Percentiles rank a stretch among this genome's conserved stretches.
Conservation (phyloP, 2,888 invertebrate species). For the Amorpha juglandis region DNA sequence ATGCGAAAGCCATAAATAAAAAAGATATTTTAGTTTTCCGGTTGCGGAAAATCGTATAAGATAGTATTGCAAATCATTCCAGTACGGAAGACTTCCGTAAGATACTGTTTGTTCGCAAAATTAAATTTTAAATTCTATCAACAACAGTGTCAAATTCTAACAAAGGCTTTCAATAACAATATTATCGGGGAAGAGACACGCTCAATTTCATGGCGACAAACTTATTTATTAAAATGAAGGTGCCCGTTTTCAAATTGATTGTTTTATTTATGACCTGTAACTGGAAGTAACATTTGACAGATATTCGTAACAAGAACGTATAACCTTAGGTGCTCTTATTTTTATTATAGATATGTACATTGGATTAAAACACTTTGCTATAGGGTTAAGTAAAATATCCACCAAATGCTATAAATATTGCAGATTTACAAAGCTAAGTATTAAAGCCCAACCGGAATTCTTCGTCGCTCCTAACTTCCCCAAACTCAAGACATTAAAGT, state of each 20-base stretch:
- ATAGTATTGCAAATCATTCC: neutral
- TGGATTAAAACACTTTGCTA: neutral
- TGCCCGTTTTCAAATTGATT: neutral
- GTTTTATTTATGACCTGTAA: neutral
- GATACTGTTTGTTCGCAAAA: neutral
- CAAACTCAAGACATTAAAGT: neutral
- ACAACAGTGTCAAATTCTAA: neutral
- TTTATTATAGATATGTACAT: too few relatives aligned
- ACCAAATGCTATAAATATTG: neutral
- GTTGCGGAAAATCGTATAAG: neutral
- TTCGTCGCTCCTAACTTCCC: neutral
- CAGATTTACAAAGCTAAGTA: constrained; percentile 8
- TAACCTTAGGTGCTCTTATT: too few relatives aligned
- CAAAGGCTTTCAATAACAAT: neutral
- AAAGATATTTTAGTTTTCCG: neutral
- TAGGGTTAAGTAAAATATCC: neutral
- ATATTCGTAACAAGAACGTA: too few relatives aligned
- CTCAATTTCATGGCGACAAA: neutral
- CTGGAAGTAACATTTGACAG: neutral
- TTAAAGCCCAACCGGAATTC: neutral
- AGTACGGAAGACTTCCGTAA: neutral
- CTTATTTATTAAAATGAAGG: neutral
- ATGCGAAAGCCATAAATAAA: too few relatives aligned
- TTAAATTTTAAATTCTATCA: neutral
- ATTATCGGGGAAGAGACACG: neutral